phyloP scores from a whole-genome alignment of 2,797 vertebrate genomes.

The Esox masquinongy region DNA sequence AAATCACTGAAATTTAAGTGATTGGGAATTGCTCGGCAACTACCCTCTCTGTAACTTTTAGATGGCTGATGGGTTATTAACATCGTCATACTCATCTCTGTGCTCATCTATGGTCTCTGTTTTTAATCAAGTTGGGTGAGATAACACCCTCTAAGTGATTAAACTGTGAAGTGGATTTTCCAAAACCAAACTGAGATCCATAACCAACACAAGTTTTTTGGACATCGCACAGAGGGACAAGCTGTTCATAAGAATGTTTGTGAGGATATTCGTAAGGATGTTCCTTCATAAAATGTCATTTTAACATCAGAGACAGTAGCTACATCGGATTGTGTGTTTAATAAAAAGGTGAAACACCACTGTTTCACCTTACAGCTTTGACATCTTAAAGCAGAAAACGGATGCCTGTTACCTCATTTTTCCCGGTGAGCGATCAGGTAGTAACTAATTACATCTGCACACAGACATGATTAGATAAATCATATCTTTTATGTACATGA shows the following conservation, averaged over 20 bases:
- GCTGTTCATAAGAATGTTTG: neutral
- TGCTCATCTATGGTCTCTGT: too few relatives aligned
- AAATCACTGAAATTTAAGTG: neutral
- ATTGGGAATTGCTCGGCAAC: neutral
- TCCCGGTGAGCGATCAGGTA: constrained; percentile 47
- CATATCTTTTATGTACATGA: constrained; percentile 38
- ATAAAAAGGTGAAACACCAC: neutral
- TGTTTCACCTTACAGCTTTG: neutral
- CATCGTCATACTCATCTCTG: too few relatives aligned
- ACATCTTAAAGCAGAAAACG: neutral
- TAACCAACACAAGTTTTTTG: too few relatives aligned
- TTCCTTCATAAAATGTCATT: neutral
- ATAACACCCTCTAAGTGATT: too few relatives aligned
- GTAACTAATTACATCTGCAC: constrained; percentile 49
- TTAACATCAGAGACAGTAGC: neutral
- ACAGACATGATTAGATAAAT: constrained; percentile 38
- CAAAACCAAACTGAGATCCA: too few relatives aligned
- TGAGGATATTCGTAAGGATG: neutral
- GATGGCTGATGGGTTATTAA: too few relatives aligned
- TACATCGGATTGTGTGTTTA: neutral
- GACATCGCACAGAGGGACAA: neutral
- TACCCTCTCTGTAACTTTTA: neutral
- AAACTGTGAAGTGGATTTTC: too few relatives aligned
- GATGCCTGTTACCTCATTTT: constrained; percentile 37
- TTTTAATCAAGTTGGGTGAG: too few relatives aligned